Conservation (phyloP, 2,113 vertebrate genomes). For the Rostratula benghalensis region DNA sequence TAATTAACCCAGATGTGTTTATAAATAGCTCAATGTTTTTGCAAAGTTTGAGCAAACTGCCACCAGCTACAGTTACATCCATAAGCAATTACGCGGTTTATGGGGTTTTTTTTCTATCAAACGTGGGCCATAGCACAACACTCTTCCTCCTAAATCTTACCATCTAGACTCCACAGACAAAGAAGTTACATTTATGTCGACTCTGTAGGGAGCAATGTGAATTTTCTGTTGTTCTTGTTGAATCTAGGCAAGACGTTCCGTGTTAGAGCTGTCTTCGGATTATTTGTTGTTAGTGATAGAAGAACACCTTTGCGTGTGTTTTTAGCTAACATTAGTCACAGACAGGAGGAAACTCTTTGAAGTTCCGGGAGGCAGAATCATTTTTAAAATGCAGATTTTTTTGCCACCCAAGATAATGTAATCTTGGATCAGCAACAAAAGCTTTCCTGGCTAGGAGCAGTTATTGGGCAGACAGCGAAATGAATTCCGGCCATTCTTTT, state of each 20-base stretch:
- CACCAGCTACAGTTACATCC: neutral
- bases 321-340: slow-evolving; percentile 45
- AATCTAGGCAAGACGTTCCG: slow-evolving; percentile 24
- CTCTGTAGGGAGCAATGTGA: neutral
- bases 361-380: slow-evolving; percentile 10
- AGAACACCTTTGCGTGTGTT: neutral
- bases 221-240: neutral
- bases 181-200: neutral
- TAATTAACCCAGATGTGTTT: slow-evolving; percentile 3
- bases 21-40: slow-evolving; percentile 9
- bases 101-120: neutral
- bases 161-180: neutral
- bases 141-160: neutral
- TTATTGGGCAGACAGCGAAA: neutral
- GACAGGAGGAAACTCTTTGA: slow-evolving; percentile 45
- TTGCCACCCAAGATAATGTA: slow-evolving; percentile 23
- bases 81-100: neutral
- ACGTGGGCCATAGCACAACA: neutral
- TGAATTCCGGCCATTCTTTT: neutral
- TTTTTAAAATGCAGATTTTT: slow-evolving; percentile 19
- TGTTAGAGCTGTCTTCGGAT: slow-evolving; percentile 24
- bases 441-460: neutral
- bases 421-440: slow-evolving; percentile 7
- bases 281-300: slow-evolving; percentile 31
- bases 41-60: neutral